Percentiles rank a stretch among this genome's conserved stretches.
Evolutionary conservation across 2,888 invertebrate genomes (phyloP).

Genomic region (Lasioglossum figueresi): DNA sequence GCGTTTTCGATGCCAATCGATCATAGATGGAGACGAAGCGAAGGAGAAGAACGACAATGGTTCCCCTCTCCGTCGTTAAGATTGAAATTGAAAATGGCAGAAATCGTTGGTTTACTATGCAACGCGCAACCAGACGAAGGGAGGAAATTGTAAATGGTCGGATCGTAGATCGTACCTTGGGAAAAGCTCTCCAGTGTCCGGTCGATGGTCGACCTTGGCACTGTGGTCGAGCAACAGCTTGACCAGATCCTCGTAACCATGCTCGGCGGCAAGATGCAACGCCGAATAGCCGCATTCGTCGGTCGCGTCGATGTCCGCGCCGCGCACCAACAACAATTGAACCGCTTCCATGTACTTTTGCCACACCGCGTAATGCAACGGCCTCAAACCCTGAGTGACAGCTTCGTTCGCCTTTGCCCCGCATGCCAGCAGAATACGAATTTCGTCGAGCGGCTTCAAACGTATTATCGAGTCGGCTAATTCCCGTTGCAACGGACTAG

Average conservation of each 20-base stretch:
- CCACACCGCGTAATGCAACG: slow-evolving; percentile 97
- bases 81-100: neutral
- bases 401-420: slow-evolving; percentile 94
- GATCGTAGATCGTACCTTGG: slow-evolving; percentile 82
- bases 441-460: slow-evolving; percentile 94
- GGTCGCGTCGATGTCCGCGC: slow-evolving; percentile 92
- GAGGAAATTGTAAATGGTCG: neutral
- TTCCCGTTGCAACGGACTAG: slow-evolving; percentile 92
- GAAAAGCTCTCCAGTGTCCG: slow-evolving; percentile 89
- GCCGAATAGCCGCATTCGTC: slow-evolving; percentile 97
- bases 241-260: slow-evolving; percentile 90
- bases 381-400: slow-evolving; percentile 93
- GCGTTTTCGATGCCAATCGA: neutral
- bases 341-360: slow-evolving; percentile 93
- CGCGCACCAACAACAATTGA: slow-evolving; percentile 91
- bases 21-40: neutral
- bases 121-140: neutral
- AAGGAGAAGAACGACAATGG: neutral
- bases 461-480: slow-evolving; percentile 95
- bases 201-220: slow-evolving; percentile 91
- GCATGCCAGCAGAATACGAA: slow-evolving; percentile 92
- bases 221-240: slow-evolving; percentile 90
- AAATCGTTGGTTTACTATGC: neutral
- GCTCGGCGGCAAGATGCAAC: slow-evolving; percentile 95
- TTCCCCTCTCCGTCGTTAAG: neutral